Conservation (phyloP, 2,888 invertebrate species). For the Mimas tiliae region DNA sequence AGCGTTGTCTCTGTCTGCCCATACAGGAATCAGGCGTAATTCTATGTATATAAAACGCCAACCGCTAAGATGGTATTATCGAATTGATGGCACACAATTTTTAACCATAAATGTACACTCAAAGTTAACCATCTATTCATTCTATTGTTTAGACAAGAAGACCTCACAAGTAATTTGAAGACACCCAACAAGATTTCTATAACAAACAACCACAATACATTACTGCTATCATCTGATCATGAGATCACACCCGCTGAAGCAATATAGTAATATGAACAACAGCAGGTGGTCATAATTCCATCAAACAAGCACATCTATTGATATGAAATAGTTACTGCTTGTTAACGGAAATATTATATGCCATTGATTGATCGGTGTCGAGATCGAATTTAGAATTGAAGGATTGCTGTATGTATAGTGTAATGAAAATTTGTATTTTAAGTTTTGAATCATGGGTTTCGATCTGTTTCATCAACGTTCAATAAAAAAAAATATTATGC, state of each 20-base stretch:
- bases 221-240: conserved; percentile 41
- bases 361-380: conserved; percentile 42
- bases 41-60: too few species aligned
- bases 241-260: conserved; percentile 66
- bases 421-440: not conserved
- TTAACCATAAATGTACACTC: not conserved
- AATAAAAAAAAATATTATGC: too few species aligned
- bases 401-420: conserved; percentile 1
- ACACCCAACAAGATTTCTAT: not conserved
- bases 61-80: not conserved
- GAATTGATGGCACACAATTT: not conserved
- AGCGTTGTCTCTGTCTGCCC: too few species aligned
- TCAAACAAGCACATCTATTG: conserved; percentile 59
- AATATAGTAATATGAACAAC: conserved; percentile 63
- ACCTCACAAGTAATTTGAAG: not conserved
- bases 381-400: conserved; percentile 22
- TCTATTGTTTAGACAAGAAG: conserved; percentile 7
- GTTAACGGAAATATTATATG: conserved; percentile 45
- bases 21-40: too few species aligned
- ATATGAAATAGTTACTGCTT: conserved; percentile 52
- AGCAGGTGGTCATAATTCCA: conserved; percentile 63
- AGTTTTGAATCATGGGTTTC: not conserved
- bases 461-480: too few species aligned
- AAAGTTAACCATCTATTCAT: conserved; percentile 10
- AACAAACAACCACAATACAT: conserved; percentile 29